Percentiles rank a stretch among this genome's conserved stretches.
These are phyloP conservation scores for Alosa sapidissima DNA, from an alignment of 2,797 vertebrate genomes.

Conservation along the genomic window DNA sequence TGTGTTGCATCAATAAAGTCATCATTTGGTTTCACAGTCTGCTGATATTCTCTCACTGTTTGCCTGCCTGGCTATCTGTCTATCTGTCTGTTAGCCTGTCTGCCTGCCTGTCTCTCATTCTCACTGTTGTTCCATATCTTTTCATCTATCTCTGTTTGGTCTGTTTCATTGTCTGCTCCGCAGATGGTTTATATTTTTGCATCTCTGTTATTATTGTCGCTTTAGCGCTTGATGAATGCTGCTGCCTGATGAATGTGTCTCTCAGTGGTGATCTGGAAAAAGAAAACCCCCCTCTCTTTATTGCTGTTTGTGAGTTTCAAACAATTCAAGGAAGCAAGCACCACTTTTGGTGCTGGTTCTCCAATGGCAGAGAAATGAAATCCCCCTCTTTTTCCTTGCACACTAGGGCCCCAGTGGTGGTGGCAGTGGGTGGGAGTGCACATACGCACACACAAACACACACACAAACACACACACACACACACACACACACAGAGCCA, in stretches of 20 bases:
- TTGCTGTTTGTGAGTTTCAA: neutral
- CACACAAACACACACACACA: neutral
- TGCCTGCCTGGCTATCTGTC: neutral
- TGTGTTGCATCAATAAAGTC: neutral
- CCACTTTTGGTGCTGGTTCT: neutral
- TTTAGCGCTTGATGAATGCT: neutral
- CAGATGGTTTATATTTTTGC: neutral
- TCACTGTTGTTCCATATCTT: neutral
- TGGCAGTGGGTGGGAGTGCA: constrained; percentile 13
- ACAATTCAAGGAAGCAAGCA: neutral
- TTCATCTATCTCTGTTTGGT: neutral
- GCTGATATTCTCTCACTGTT: neutral
- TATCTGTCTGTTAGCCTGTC: neutral
- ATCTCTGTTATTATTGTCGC: neutral
- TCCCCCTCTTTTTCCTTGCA: constrained; percentile 10
- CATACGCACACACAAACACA: neutral
- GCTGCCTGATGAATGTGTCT: neutral
- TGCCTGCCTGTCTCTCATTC: neutral
- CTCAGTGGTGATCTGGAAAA: neutral
- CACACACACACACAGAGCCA: constrained; percentile 23
- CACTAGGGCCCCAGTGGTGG: constrained; percentile 19
- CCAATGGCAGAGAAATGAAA: neutral
- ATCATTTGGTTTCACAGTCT: neutral
- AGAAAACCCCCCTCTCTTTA: neutral
- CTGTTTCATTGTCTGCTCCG: neutral